Conservation (phyloP, 23 tunicate species). For the Clavelina lepadiformis region DNA sequence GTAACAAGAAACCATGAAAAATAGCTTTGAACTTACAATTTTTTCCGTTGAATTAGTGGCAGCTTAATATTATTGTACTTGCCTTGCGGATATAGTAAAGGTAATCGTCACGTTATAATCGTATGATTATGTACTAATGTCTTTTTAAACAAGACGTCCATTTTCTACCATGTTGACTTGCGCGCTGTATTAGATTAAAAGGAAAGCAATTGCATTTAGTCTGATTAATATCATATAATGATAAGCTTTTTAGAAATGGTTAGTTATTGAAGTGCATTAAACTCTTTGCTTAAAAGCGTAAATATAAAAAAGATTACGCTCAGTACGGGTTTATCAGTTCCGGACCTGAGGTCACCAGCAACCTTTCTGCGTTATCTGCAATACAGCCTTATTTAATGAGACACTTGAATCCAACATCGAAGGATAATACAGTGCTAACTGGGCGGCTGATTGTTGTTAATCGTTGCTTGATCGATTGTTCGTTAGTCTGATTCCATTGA, state of each 20-base stretch:
- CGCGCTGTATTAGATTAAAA: neutral
- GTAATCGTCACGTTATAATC: neutral
- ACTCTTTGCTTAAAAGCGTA: too few species aligned
- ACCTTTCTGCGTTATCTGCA: conserved; percentile 19
- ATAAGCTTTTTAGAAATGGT: conserved; percentile 1
- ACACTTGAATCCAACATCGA: conserved; percentile 30
- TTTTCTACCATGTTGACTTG: neutral
- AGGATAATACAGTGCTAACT: conserved; percentile 1
- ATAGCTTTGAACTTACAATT: too few species aligned
- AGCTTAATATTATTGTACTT: neutral
- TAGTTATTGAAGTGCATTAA: too few species aligned
- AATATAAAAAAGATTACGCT: conserved; percentile 15
- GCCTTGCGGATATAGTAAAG: conserved; percentile 2
- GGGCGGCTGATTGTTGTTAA: too few species aligned
- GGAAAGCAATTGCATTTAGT: neutral
- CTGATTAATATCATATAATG: neutral
- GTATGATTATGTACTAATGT: neutral
- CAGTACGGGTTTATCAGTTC: conserved; percentile 14
- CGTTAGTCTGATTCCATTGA: too few species aligned
- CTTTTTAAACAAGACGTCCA: conserved; percentile 1
- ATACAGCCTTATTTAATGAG: conserved; percentile 27
- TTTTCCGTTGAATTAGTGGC: too few species aligned
- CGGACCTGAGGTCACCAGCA: conserved; percentile 20
- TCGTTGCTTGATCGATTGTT: too few species aligned
- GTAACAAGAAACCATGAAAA: too few species aligned